Conservation (phyloP, 2,888 invertebrate genomes). For the Melolontha melolontha region DNA sequence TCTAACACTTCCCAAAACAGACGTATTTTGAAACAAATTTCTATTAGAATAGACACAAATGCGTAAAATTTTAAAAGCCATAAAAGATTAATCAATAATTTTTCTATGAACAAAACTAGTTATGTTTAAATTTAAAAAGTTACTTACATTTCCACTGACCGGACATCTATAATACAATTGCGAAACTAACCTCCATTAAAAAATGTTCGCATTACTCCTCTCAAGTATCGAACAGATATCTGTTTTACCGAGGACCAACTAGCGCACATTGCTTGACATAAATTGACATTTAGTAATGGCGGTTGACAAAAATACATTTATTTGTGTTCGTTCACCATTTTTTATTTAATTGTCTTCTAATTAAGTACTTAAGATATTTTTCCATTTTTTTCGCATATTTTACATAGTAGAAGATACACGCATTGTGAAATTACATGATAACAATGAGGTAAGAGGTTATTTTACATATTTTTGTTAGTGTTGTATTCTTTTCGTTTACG, state of each 20-base stretch:
- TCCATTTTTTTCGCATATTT: slow-evolving; percentile 15
- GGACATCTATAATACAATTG: too few species aligned
- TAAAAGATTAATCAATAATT: too few species aligned
- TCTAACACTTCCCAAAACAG: too few species aligned
- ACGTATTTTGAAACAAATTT: too few species aligned
- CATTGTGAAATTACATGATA: not conserved
- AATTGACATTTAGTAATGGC: slow-evolving; percentile 32
- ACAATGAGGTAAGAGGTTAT: slow-evolving; percentile 35
- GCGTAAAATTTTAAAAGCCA: too few species aligned
- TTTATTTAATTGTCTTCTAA: slow-evolving; percentile 21
- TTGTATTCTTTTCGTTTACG: not conserved
- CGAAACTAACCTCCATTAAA: too few species aligned
- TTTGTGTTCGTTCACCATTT: slow-evolving; percentile 21
- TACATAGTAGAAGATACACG: slow-evolving; percentile 11
- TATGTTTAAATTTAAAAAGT: too few species aligned
- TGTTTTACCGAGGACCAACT: not conserved
- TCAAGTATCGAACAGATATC: not conserved
- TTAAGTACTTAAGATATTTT: slow-evolving; percentile 30
- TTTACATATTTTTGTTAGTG: not conserved
- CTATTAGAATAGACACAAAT: too few species aligned
- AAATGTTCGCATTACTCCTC: too few species aligned
- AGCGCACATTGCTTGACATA: not conserved
- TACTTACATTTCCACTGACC: too few species aligned
- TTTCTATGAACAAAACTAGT: too few species aligned
- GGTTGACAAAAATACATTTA: slow-evolving; percentile 21